These are phyloP conservation scores for Alfaro cultratus DNA, from an alignment of 2,797 vertebrate species.

Conservation along the genomic window DNA sequence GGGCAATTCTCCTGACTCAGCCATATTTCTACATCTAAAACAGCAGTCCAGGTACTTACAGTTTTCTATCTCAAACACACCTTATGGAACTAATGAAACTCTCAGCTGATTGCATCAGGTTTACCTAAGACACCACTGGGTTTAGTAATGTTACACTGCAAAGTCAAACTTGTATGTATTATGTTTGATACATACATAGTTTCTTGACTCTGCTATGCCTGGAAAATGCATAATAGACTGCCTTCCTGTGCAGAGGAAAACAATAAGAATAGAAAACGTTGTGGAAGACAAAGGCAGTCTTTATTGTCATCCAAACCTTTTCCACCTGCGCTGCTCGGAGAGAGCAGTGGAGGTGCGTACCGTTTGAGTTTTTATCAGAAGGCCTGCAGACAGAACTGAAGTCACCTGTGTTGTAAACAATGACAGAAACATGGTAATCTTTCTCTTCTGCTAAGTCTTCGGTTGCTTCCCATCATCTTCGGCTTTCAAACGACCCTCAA, in stretches of 20 bases:
- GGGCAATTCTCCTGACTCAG: not conserved
- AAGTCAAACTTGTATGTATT: too few relatives aligned
- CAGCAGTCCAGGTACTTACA: not conserved
- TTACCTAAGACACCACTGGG: not conserved
- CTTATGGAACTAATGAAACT: not conserved
- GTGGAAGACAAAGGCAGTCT: not conserved
- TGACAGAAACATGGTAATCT: constrained; percentile 21
- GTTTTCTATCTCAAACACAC: not conserved
- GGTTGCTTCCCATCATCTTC: not conserved
- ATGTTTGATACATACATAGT: too few relatives aligned
- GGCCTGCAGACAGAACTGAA: not conserved
- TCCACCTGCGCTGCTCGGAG: not conserved
- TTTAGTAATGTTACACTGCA: too few relatives aligned
- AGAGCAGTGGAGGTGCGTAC: not conserved
- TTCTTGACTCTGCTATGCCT: too few relatives aligned
- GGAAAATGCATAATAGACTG: not conserved
- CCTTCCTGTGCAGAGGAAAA: not conserved
- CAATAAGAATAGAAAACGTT: not conserved
- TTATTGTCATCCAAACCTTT: not conserved
- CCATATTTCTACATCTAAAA: not conserved
- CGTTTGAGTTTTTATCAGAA: not conserved
- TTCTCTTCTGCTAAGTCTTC: not conserved
- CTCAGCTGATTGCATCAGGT: not conserved
- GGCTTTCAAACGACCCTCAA: constrained; percentile 24
- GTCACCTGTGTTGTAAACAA: not conserved